Base-by-base conservation (phyloP, 2,797 vertebrate species). In the Tenualosa thibaudeaui region DNA sequence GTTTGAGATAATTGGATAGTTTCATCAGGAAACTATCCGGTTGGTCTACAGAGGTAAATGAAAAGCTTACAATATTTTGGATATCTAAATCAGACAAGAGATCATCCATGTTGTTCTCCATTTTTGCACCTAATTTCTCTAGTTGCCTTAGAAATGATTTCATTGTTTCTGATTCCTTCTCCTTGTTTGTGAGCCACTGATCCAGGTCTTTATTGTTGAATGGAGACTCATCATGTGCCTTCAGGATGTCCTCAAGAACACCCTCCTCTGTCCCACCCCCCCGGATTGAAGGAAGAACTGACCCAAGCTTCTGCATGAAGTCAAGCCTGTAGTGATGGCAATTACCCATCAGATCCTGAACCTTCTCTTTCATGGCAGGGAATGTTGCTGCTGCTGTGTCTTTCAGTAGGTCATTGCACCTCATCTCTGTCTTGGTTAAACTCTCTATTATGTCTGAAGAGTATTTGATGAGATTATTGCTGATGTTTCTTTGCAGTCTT, bases 281-380 rank as follows among this genome's bases (percentile, higher is more conserved):
- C 58, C 90, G 51, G 82, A 91, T 91, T 75, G 15, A 40, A 5
- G 90, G 90, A 0, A 94, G 87, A 19, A 85, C 81, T n/a, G n/a
- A 43, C 0, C 85, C 26, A 7, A 91, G n/a, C 4, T 0, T 49
- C 15, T 1, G 87, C 86, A 83, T 83, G 3, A 86, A 92, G 3
- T 13, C 81, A 3, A 87, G 26, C 31, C 75, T 89, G 81, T 90
- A 90, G 24, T 54, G 81, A 0, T 12, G 54, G 31, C 87, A 89
- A 60, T 88, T 84, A 5, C 86, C 46, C 87, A 84, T 87, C 51
- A 94, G 91, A 0, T 5, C 2, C 24, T 1, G 84, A 0, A 92
- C 13, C 22, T 90, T 93, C 50, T 50, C 22, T 0, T 40, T 0
- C 31, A 93, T 86, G 26, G 86, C 82, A 53, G 85, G 85, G 46